These are phyloP conservation scores for Colletes gigas DNA, from an alignment of 1,140 invertebrate species.

Conservation along the genomic window DNA sequence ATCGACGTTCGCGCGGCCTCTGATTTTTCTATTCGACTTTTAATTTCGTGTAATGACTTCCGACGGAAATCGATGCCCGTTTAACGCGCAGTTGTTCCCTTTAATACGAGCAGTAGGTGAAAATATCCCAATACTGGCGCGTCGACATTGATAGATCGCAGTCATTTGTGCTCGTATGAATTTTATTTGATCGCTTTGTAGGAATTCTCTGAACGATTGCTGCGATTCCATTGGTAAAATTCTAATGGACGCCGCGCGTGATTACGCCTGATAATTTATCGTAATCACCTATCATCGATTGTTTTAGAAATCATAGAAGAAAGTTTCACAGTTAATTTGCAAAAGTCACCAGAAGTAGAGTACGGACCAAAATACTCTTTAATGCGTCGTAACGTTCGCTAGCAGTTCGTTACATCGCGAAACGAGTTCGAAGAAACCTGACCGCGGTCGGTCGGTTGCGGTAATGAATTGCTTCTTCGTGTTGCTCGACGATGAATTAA, in stretches of 20 bases:
- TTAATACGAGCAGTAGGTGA: background rate
- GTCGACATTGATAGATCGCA: constrained; percentile 19
- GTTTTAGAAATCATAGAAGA: no score
- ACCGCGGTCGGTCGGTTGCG: background rate
- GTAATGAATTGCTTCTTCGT: constrained; percentile 14
- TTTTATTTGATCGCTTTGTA: constrained; percentile 35
- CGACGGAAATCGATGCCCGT: background rate
- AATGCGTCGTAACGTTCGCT: background rate
- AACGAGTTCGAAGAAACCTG: background rate
- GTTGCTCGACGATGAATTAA: constrained; percentile 22
- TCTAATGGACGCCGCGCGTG: constrained; percentile 7
- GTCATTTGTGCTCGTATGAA: constrained; percentile 27
- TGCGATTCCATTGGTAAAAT: constrained; percentile 10
- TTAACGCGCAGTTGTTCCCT: constrained; percentile 23
- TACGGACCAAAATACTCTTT: background rate
- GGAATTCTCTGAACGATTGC: constrained; percentile 6
- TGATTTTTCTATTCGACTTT: constrained; percentile 4
- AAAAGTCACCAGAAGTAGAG: background rate
- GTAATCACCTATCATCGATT: background rate
- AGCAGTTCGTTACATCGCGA: no score
- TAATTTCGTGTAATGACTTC: background rate
- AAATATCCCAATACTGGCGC: constrained; percentile 22
- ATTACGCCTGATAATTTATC: constrained; percentile 9
- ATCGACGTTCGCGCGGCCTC: background rate
- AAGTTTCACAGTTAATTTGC: no score